Base-by-base conservation (phyloP, 1,140 invertebrate species). In the Wiebesia pumilae region DNA sequence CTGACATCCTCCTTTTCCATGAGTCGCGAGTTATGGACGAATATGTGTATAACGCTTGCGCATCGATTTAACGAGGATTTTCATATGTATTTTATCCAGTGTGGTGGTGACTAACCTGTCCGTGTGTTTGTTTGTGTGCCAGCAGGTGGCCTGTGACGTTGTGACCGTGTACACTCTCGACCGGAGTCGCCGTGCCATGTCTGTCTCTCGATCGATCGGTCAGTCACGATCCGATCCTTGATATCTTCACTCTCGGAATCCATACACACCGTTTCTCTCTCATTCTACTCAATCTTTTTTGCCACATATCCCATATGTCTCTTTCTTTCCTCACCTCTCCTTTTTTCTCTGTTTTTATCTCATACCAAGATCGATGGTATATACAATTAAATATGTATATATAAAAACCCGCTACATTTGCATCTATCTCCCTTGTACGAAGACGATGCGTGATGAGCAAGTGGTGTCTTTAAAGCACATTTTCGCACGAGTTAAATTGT, bases 71-170 rank as follows among this genome's bases (percentile, higher is more conserved):
- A 84, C 86, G 86, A 87, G 86, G 86, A 87, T 81, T 51, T 67
- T 27, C 86, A n/a, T 87, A 81, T 84, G 81, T 84, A 84, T 81
- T 84, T 87, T 85, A 87, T 90, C 89, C 89, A 90, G 93, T 94
- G 93, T 94, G 92, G 92, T 94, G 92, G 93, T 94, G 93, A 94
- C 93, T 94, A 94, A 94, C 93, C 90, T 94, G 92, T 94, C 91
- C 90, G 93, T 93, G 93, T 94, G 93, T 94, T 94, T 94, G 92
- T 94, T 94, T 94, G 93, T 94, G 93, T 94, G 93, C 93, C 93
- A 94, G 93, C 93, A 94, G 93, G 93, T 94, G 93, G 93, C 93
- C 93, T 94, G 93, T 93, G 93, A 94, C 93, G 92, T 93, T 93
- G 93, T 94, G 93, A 93, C 93, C 93, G 91, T 93, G 90, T 94